phyloP scores from a whole-genome alignment of 2,113 vertebrate genomes.

The Saguinus imperator region DNA sequence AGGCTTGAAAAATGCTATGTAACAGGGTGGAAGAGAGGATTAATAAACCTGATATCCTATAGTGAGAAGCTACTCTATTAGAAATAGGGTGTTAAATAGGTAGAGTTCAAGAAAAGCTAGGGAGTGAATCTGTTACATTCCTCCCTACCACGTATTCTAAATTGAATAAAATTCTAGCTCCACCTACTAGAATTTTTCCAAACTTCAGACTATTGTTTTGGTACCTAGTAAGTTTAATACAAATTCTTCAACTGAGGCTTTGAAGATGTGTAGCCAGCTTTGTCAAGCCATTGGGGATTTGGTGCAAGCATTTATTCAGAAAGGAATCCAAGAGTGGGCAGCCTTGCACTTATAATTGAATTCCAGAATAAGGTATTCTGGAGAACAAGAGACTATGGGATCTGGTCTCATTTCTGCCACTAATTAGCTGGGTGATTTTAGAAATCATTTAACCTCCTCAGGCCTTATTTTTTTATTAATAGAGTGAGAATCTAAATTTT shows the following conservation, averaged over 20 bases:
- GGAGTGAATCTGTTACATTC: neutral
- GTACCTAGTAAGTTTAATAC: neutral
- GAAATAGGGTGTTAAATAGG: neutral
- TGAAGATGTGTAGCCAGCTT: neutral
- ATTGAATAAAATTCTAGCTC: neutral
- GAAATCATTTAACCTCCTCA: neutral
- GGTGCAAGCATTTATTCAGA: neutral
- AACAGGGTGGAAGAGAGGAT: neutral
- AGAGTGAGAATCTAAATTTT: neutral
- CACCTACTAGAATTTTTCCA: neutral
- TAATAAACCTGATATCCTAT: neutral
- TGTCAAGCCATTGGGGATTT: neutral
- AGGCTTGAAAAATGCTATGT: neutral
- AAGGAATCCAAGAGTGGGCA: neutral
- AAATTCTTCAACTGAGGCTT: neutral
- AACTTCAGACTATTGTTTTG: neutral
- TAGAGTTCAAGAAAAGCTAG: neutral
- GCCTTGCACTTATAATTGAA: neutral
- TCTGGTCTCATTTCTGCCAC: neutral
- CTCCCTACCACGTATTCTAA: neutral
- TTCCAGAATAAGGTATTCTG: neutral
- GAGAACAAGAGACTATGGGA: neutral
- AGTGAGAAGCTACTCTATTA: neutral
- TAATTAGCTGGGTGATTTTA: neutral
- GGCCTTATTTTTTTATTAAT: neutral